Evolutionary conservation across 2,797 vertebrate species (phyloP), one percentile per base, ranked within the genome.

Genomic region (Dromococcyx pavoninus): DNA sequence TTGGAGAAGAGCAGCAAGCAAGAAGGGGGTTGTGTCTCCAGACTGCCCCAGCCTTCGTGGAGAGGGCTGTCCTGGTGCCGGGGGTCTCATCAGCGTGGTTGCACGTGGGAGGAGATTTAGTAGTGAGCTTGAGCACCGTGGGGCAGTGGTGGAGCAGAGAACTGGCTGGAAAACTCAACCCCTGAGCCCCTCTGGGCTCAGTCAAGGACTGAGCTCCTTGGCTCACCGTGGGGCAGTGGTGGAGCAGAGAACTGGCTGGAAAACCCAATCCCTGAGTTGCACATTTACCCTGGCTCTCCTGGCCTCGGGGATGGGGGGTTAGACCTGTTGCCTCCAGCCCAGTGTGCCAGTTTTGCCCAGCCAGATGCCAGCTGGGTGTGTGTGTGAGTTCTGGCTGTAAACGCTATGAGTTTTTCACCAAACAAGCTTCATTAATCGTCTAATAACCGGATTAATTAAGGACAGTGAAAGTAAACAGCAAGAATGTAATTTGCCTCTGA

Each of bases 371-470:
- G 86, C 22, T 4, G 50, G 73, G 79, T n/a, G 66, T 33, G 4
- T 35, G 62, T 32, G 66, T 75, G 82, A 94, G 89, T 75, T 53
- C 64, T 48, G 10, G 90, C 93, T 60, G 84, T 32, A 97, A 97
- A 97, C 91, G 87, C 96, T 95, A 96, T 94, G 97, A 96, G 97
- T 97, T 98, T 97, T 97, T 97, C 96, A 96, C 97, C 96, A 97
- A 98, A 98, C 96, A 98, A 97, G 97, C 97, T 97, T 96, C 98
- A 98, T 98, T 98, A 98, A 98, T 98, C 70, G 95, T 97, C 97
- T 98, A 98, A 98, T 98, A 98, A 98, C 97, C 62, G 86, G 97
- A 98, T 98, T 98, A 98, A 98, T 98, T 98, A 98, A 98, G 97
- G 96, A 97, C 84, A 94, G 75, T 91, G 96, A 98, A 98, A 97